Evolutionary conservation across 1,140 invertebrate genomes (phyloP).

Genomic region (Drosophila albomicans): DNA sequence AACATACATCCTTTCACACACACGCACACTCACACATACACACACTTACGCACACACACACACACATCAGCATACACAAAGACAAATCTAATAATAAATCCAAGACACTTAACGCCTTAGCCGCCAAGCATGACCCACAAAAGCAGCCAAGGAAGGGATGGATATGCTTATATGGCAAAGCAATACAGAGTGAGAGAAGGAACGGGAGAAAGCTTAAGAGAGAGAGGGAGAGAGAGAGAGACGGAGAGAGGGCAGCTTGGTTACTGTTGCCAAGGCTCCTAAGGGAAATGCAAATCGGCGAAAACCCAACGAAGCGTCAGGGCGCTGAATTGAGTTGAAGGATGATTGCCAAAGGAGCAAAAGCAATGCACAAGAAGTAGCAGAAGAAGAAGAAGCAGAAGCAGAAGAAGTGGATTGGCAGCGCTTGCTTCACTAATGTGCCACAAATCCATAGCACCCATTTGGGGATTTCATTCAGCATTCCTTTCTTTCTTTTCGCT

Average conservation of each 20-base stretch:
- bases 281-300: constrained; percentile 69
- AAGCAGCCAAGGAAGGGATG: constrained; percentile 62
- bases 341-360: constrained; percentile 23
- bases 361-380: background rate
- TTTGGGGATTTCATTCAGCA: constrained; percentile 44
- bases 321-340: constrained; percentile 52
- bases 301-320: constrained; percentile 68
- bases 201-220: background rate
- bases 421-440: constrained; percentile 49
- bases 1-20: constrained; percentile 62
- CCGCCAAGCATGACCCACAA: constrained; percentile 76
- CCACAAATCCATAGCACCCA: constrained; percentile 68
- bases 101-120: constrained; percentile 81
- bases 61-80: constrained; percentile 28
- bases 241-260: constrained; percentile 14
- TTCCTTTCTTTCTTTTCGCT: constrained; percentile 2
- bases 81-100: constrained; percentile 82
- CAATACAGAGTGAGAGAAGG: background rate
- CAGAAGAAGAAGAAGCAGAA: background rate
- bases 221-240: background rate
- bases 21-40: constrained; percentile 3
- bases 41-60: constrained; percentile 28
- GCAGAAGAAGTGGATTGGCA: constrained; percentile 24
- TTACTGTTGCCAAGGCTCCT: constrained; percentile 30
- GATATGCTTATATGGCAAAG: background rate